phyloP scores from a whole-genome alignment of 2,113 vertebrate genomes.

The Eonycteris spelaea region DNA sequence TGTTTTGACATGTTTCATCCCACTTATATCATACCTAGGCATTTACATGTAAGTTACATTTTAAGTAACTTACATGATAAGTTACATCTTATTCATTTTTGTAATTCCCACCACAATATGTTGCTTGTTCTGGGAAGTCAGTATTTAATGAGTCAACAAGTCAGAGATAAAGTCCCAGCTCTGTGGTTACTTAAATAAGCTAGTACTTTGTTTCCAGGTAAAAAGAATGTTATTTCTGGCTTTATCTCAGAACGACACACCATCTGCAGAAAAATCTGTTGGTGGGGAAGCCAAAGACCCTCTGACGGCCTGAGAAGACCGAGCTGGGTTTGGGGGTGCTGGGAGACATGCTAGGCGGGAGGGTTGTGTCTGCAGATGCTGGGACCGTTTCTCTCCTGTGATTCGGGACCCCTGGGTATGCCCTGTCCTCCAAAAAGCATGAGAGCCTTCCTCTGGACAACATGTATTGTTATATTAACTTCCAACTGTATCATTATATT shows the following conservation, averaged over 20 bases:
- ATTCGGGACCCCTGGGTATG: accelerated
- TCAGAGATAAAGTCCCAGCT: neutral
- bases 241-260: neutral
- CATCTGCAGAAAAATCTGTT: neutral
- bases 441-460: neutral
- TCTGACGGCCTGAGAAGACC: neutral
- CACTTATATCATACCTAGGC: accelerated
- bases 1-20: neutral
- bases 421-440: neutral
- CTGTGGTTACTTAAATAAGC: neutral
- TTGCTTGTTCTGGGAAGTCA: neutral
- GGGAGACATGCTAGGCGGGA: neutral
- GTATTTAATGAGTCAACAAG: neutral
- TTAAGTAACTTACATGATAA: neutral
- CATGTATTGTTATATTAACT: no score
- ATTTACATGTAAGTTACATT: neutral
- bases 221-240: neutral
- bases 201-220: neutral
- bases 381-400: neutral
- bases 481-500: no score
- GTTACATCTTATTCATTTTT: neutral
- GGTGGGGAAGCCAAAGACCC: neutral
- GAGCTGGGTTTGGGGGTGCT: neutral
- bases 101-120: neutral
- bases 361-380: neutral